These are phyloP conservation scores for Florisuga fusca DNA, from an alignment of 2,797 vertebrate genomes.

Conservation along the genomic window DNA sequence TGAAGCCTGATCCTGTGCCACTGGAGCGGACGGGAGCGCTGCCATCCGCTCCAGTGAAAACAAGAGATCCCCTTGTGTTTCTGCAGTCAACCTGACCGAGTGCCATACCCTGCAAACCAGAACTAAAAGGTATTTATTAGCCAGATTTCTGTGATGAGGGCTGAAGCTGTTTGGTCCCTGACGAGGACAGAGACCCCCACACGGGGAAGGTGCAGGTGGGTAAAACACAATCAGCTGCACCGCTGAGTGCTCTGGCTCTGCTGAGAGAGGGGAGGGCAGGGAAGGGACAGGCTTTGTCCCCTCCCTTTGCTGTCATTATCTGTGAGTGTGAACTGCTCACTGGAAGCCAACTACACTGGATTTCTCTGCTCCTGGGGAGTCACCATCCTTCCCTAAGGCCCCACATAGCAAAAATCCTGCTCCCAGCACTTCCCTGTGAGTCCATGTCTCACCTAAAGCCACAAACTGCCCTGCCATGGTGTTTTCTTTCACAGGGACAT, in stretches of 20 bases:
- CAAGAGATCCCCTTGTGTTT: background rate
- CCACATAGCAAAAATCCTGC: background rate
- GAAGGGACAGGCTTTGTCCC: background rate
- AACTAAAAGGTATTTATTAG: background rate
- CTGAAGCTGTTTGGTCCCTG: background rate
- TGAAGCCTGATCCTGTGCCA: background rate
- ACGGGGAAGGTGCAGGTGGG: background rate
- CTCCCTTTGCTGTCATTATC: background rate
- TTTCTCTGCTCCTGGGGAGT: background rate
- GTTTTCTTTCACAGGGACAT: fast-evolving
- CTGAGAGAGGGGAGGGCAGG: background rate
- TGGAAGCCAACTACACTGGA: background rate
- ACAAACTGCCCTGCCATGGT: background rate
- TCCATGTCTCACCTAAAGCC: background rate
- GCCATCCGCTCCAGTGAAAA: fast-evolving
- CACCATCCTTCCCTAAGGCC: background rate
- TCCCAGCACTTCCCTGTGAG: fast-evolving
- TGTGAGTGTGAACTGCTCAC: background rate
- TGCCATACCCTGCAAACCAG: background rate
- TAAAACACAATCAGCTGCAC: background rate
- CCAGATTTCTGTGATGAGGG: background rate
- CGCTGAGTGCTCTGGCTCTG: fast-evolving
- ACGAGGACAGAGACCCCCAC: background rate
- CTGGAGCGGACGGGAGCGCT: background rate
- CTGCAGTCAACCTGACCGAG: background rate